Base-by-base conservation (phyloP, 1,140 invertebrate species). In the Zelostemma sp. region DNA sequence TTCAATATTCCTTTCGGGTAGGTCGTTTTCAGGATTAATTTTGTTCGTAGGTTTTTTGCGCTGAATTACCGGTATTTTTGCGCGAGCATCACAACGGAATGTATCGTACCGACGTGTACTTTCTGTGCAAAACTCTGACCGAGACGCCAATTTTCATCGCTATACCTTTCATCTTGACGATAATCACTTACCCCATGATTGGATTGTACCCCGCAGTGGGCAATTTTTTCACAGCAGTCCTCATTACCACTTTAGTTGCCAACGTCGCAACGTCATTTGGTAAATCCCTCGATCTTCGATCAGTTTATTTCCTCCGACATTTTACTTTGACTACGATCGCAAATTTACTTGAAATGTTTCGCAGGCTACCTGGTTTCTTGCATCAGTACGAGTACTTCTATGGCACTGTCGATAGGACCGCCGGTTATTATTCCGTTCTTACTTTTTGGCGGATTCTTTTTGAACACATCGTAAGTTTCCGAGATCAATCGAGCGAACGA, bases 371-470 rank as follows among this genome's bases (percentile, higher is more conserved):
- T 97, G 38, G 92, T 97, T 73, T 97, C 96, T 0, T 95, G 95
- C 72, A 85, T 92, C 0, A 93, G 93, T 70, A 90, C 88, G 17
- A 92, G 89, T 49, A 89, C 95, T 1, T 92, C 92, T 21, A 93
- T 97, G 86, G 95, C 96, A 0, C 84, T 97, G 5, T 93, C 95
- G 0, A 88, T 98, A 47, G 93, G 95, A 1, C 95, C 96, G 11
- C 94, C 96, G 1, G 87, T 97, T 15, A 91, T 98, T 46, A 95
- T 98, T 60, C 96, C 97, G 0, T 93, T 99, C 79, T 86, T 99
- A 80, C 84, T 98, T 9, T 98, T 98, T 80, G 96, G 96, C 48
- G 97, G 97, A 40, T 99, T 98, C 85, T 98, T 98, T 82, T 85
- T 99, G 12, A 98, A 98, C 80, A 91, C 91, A 15, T 91, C 90